Evolutionary conservation across 2,888 invertebrate genomes (phyloP), one percentile per base, ranked within the genome.

Genomic region (Mesoligia furuncula): DNA sequence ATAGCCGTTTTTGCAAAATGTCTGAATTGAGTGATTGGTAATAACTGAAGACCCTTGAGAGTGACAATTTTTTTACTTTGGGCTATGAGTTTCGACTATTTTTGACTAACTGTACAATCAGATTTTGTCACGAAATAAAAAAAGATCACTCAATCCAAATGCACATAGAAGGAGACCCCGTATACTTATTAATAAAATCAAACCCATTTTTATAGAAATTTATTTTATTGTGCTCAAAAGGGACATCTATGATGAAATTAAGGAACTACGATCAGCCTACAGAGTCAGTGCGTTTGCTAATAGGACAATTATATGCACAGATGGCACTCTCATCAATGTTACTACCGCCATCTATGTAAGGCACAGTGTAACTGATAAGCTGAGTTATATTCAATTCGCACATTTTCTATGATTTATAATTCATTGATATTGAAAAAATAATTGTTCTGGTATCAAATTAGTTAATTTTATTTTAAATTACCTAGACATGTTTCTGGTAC

Each of bases 241-340:
- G 0, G 79, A 57, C 72, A 79, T 42, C 79, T 79, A 9, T 45
- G 0, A 17, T 11, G 0, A 27, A 8, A 15, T 3, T 36, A 7
- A 2, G n/a, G 69, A 73, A 79, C 54, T 48, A 4, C 2, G 36
- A 62, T 6, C 24, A 36, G 20, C 24, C 31, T 9, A 13, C 24
- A 11, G 24, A 62, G 24, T 24, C 8, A 24, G 13, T 9, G 24
- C 6, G 2, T 62, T 62, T 24, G 36, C 20, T 36, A 36, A 8
- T 13, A 75, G 70, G 83, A n/a, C 62, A 42, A 4, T 0, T 0
- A 0, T 1, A 20, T 17, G 1, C 13, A 67, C 0, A 86, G 84
- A 86, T 78, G 73, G 66, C 84, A 69, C 24, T 39, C 0, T 2
- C 0, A 2, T 45, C 9, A 31, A 31, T 0, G 0, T 20, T 36